phyloP scores from a whole-genome alignment of 2,888 invertebrate genomes.

The Cephus runcator region DNA sequence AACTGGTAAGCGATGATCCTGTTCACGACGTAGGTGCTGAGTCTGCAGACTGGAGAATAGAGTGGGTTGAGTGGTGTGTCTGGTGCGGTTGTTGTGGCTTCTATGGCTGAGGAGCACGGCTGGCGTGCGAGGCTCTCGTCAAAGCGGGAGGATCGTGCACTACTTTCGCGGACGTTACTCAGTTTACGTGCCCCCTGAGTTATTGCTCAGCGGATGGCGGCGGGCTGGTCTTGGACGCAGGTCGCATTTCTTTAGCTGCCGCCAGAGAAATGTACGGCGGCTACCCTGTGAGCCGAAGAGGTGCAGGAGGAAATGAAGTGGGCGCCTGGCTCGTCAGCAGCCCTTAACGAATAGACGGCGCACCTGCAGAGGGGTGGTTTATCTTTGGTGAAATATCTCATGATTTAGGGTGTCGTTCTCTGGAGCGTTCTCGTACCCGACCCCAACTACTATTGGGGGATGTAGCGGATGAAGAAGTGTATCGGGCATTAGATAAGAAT shows the following conservation, averaged over 20 bases:
- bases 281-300: not conserved
- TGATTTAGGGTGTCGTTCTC: not conserved
- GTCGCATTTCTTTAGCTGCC: not conserved
- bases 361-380: not conserved
- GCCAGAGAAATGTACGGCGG: not conserved
- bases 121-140: constrained; percentile 1
- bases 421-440: no score
- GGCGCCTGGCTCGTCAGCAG: not conserved
- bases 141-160: not conserved
- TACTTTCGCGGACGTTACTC: constrained; percentile 1
- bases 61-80: not conserved
- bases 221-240: not conserved
- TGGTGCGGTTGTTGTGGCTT: not conserved
- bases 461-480: not conserved
- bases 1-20: not conserved
- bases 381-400: not conserved
- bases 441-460: not conserved
- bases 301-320: not conserved
- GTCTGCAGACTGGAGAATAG: not conserved
- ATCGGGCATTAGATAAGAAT: not conserved
- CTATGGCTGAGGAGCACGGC: not conserved
- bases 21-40: not conserved
- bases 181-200: constrained; percentile 4
- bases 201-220: not conserved
- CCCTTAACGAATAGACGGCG: not conserved